phyloP scores from a whole-genome alignment of 2,113 vertebrate genomes.

The Ictidomys tridecemlineatus region DNA sequence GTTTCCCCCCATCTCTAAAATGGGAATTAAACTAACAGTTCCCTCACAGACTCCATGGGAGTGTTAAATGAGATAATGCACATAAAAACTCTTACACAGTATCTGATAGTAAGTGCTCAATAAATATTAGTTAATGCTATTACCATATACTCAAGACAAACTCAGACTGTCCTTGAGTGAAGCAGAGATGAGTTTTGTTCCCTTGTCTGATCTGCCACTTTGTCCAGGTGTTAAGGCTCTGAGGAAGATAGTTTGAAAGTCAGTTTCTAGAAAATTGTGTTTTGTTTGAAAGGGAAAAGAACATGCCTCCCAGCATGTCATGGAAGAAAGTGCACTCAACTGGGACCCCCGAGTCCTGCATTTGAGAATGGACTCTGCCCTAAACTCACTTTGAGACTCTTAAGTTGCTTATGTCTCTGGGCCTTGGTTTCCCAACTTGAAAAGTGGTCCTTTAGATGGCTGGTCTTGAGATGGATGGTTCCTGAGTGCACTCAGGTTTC shows the following conservation, averaged over 20 bases:
- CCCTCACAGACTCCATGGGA: neutral
- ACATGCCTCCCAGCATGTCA: rapidly evolving
- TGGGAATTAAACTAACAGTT: neutral
- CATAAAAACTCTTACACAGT: neutral
- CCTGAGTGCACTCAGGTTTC: neutral
- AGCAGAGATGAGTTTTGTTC: neutral
- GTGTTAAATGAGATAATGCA: neutral
- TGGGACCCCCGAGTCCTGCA: neutral
- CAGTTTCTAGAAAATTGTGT: neutral
- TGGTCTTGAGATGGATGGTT: neutral
- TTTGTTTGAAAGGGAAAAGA: neutral
- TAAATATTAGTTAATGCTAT: neutral
- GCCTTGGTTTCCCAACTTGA: neutral
- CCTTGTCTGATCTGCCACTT: neutral
- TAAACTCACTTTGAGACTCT: neutral
- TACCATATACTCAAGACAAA: neutral
- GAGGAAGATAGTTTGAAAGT: neutral
- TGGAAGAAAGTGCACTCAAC: neutral
- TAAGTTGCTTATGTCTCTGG: neutral
- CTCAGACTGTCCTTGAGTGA: neutral
- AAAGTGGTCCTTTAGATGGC: neutral
- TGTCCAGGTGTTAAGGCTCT: neutral
- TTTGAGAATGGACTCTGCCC: neutral
- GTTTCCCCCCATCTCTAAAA: neutral
- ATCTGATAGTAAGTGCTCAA: neutral